A percentile compares a stretch with the other conserved stretches of the same genome.
These are phyloP conservation scores for Genyomyrus donnyi DNA, from an alignment of 2,113 vertebrate genomes.

Conservation along the genomic window DNA sequence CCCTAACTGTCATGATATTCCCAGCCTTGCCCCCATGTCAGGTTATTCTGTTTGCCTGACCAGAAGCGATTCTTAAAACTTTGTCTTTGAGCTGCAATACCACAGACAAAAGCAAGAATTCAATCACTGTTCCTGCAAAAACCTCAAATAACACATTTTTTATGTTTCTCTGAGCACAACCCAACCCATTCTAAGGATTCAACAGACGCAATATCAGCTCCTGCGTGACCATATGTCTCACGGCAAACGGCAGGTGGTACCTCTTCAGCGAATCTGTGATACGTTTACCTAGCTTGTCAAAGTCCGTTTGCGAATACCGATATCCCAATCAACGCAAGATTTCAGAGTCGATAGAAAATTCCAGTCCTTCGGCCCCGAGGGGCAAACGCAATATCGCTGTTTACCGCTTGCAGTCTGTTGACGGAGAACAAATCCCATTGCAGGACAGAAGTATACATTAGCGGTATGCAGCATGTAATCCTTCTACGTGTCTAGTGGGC, in stretches of 20 bases:
- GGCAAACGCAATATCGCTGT: not conserved
- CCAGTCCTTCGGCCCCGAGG: not conserved
- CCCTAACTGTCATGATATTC: not conserved
- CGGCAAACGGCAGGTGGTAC: not conserved
- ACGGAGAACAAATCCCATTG: not conserved
- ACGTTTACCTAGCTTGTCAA: not conserved
- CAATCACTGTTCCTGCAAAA: not conserved
- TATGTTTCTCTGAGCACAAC: not conserved
- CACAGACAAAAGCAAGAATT: not conserved
- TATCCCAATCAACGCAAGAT: not conserved
- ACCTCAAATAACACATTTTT: not conserved
- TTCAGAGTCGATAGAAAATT: not conserved
- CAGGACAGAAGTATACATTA: not conserved
- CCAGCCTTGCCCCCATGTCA: not conserved
- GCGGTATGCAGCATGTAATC: not conserved
- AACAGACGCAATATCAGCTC: not conserved
- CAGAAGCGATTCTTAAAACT: not conserved
- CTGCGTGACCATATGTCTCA: not conserved
- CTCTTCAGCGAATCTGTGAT: not conserved
- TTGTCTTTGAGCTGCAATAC: not conserved
- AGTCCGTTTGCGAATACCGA: not conserved
- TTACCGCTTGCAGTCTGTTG: not conserved
- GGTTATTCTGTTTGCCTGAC: not conserved
- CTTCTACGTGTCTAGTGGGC: not conserved
- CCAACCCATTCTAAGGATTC: not conserved